Percentiles rank a stretch among this genome's conserved stretches.
Evolutionary conservation across 2,888 invertebrate species (phyloP).

Genomic region (Phlogophora meticulosa): DNA sequence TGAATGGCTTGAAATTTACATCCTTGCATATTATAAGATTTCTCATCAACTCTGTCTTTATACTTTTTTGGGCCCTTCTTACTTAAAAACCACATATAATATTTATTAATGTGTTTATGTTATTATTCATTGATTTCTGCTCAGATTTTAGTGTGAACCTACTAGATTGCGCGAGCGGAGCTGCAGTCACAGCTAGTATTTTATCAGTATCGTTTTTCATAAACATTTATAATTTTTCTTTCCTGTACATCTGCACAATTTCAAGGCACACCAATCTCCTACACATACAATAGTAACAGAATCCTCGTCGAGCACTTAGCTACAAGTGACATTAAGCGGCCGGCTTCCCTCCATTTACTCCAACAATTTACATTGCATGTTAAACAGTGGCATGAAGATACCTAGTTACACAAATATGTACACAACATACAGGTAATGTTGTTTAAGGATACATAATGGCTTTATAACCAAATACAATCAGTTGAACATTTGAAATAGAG

Average conservation of each 20-base stretch:
- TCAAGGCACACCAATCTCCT: neutral
- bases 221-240: neutral
- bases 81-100: too few relatives aligned
- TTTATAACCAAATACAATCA: neutral
- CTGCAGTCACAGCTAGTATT: neutral
- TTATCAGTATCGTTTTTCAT: neutral
- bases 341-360: constrained; percentile 55
- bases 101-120: too few relatives aligned
- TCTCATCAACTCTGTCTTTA: too few relatives aligned
- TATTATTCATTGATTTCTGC: too few relatives aligned
- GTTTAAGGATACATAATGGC: neutral
- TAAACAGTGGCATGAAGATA: constrained; percentile 45
- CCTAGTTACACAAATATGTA: constrained; percentile 3
- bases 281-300: constrained; percentile 26
- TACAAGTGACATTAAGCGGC: constrained; percentile 55
- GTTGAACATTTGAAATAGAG: neutral
- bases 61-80: too few relatives aligned
- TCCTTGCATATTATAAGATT: too few relatives aligned
- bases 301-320: constrained; percentile 41
- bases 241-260: neutral
- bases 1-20: too few relatives aligned
- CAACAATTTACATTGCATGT: constrained; percentile 60
- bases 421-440: constrained; percentile 38
- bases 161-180: too few relatives aligned
- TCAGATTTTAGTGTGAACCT: too few relatives aligned